Conservation (phyloP, 2,113 vertebrate genomes). For the Rhinopomastus cyanomelas region DNA sequence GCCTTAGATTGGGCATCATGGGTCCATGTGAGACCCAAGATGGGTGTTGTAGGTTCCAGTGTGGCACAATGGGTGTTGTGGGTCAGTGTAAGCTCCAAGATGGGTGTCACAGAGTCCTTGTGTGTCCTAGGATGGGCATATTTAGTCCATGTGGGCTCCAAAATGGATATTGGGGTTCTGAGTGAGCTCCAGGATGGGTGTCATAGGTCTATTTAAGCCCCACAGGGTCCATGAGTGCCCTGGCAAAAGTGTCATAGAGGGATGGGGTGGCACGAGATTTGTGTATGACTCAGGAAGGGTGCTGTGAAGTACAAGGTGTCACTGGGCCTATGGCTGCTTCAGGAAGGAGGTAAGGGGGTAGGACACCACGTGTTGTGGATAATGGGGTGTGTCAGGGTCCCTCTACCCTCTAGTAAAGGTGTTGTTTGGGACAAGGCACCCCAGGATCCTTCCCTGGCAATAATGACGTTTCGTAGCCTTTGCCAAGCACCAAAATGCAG, state of each 20-base stretch:
- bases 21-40: too few relatives aligned
- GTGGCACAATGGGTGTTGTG: background rate
- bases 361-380: background rate
- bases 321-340: background rate
- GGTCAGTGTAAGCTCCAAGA: rapidly evolving
- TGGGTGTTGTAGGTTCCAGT: rapidly evolving
- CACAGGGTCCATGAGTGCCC: rapidly evolving
- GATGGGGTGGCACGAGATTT: background rate
- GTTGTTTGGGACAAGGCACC: too few relatives aligned
- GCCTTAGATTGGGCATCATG: background rate
- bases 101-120: background rate
- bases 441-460: background rate
- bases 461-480: background rate
- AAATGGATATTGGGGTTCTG: background rate
- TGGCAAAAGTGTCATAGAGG: too few relatives aligned
- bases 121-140: rapidly evolving
- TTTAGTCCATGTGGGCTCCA: too few relatives aligned
- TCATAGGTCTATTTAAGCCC: background rate
- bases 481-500: background rate
- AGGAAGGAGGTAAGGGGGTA: background rate
- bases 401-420: rapidly evolving
- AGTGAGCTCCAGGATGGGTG: background rate
- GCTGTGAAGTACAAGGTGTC: rapidly evolving
- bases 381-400: background rate
- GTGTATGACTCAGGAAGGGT: background rate